Conservation (phyloP, 1,140 invertebrate genomes). For the Listronotus bonariensis region DNA sequence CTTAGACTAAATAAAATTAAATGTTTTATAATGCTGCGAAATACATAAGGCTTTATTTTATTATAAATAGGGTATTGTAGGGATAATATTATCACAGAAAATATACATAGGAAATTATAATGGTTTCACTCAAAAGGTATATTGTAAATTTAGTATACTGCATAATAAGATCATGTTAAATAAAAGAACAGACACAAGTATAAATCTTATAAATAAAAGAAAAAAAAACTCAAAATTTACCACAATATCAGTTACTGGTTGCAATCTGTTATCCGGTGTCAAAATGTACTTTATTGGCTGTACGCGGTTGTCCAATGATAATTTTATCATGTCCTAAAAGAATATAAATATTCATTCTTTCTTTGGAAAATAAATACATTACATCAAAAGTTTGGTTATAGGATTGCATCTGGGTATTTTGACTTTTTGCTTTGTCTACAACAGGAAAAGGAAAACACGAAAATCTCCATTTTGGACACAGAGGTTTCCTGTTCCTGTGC, state of each 20-base stretch:
- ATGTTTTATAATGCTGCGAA: no score
- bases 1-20: no score
- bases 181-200: no score
- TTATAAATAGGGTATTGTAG: no score
- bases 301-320: conserved; percentile 35
- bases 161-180: no score
- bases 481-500: conserved; percentile 56
- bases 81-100: no score
- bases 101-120: no score
- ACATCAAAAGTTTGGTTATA: conserved; percentile 29
- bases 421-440: conserved; percentile 35
- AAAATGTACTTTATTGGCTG: conserved; percentile 40
- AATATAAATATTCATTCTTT: conserved; percentile 21
- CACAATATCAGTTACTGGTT: conserved; percentile 16
- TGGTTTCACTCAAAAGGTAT: no score
- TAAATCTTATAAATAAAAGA: conserved; percentile 1
- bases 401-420: background rate
- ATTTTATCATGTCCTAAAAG: conserved; percentile 51
- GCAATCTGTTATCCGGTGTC: conserved; percentile 28
- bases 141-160: no score
- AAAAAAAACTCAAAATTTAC: conserved; percentile 7
- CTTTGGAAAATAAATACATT: conserved; percentile 14
- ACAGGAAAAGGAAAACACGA: conserved; percentile 45
- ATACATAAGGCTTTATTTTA: no score
- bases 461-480: conserved; percentile 49